Evolutionary conservation across 2,113 vertebrate genomes (phyloP), one percentile per base, ranked within the genome.

Genomic region (Manacus vitellinus): DNA sequence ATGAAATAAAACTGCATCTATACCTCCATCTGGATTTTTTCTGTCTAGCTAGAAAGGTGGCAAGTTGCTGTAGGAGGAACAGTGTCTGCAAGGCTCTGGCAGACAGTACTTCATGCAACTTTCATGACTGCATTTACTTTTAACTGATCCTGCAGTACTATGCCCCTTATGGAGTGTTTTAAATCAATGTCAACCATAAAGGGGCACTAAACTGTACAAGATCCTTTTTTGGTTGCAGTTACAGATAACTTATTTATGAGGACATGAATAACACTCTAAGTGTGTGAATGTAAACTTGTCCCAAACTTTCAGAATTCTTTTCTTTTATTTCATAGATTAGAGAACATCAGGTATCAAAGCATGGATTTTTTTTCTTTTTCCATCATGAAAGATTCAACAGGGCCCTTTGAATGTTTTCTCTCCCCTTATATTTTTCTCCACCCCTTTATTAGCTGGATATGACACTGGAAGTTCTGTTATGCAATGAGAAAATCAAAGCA

Each of bases 51-150:
- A 54, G 49, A 51, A 52, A 44, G 84, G 71, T 66, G n/a, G 84
- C 68, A 89, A 83, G 89, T 19, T 88, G 44, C 68, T 4, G 0
- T 17, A 23, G 12, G 74, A 87, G 71, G 84, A 66, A 66, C 22
- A 3, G n/a, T 39, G 61, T 76, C 95, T 78, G 75, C n/a, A 19
- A 85, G 76, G 75, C 51, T 82, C 76, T 55, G 65, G 41, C 77
- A 93, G 89, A 88, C 62, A 44, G 44, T 47, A 43, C 93, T 92
- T 96, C 96, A 97, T 96, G 70, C 59, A 97, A 94, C 68, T 96
- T 95, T 93, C 63, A 95, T 85, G 91, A 89, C 54, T 56, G 54
- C 91, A 62, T 91, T 92, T 95, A 77, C 91, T 95, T 95, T 85
- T 91, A 87, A 94, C 89, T 75, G 79, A 91, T 95, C 78, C 56